These are phyloP conservation scores for Notarius lentiginosus DNA, from an alignment of 2,113 vertebrate species.

Conservation along the genomic window DNA sequence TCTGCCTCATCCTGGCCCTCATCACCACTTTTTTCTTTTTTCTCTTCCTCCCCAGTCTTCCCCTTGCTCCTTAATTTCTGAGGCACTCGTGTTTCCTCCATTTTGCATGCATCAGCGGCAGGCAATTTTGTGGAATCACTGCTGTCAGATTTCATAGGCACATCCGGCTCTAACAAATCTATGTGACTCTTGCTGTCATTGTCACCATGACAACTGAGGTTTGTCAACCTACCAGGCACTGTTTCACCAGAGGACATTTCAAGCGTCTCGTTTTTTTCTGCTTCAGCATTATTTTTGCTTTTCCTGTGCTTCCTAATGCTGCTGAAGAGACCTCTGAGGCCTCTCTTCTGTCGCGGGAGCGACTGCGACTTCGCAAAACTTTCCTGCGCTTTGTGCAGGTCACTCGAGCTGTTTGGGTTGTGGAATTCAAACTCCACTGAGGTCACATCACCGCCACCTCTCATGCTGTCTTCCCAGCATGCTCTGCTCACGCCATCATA, in stretches of 20 bases:
- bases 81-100: conserved; percentile 36
- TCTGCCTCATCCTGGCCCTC: conserved; percentile 33
- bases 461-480: conserved; percentile 60
- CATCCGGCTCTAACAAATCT: conserved; percentile 62
- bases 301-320: conserved; percentile 89
- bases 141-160: conserved; percentile 65
- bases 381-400: conserved; percentile 57
- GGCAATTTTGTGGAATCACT: conserved; percentile 44
- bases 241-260: conserved; percentile 62
- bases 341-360: conserved; percentile 80
- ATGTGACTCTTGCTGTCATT: conserved; percentile 60
- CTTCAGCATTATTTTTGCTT: conserved; percentile 71
- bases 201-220: conserved; percentile 35
- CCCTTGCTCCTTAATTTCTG: conserved; percentile 54
- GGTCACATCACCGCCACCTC: conserved; percentile 55
- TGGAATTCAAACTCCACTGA: conserved; percentile 67
- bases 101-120: conserved; percentile 59
- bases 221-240: conserved; percentile 61
- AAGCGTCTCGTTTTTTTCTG: conserved; percentile 72
- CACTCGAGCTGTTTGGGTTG: conserved; percentile 60
- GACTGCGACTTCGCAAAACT: conserved; percentile 72
- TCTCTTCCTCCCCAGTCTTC: conserved; percentile 43
- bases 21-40: conserved; percentile 31
- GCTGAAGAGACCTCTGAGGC: conserved; percentile 88
- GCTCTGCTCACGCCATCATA: conserved; percentile 82